A percentile compares a stretch with the other conserved stretches of the same genome.
Conservation (phyloP, 2,888 invertebrate genomes). For the Caenorhabditis macrosperma region DNA sequence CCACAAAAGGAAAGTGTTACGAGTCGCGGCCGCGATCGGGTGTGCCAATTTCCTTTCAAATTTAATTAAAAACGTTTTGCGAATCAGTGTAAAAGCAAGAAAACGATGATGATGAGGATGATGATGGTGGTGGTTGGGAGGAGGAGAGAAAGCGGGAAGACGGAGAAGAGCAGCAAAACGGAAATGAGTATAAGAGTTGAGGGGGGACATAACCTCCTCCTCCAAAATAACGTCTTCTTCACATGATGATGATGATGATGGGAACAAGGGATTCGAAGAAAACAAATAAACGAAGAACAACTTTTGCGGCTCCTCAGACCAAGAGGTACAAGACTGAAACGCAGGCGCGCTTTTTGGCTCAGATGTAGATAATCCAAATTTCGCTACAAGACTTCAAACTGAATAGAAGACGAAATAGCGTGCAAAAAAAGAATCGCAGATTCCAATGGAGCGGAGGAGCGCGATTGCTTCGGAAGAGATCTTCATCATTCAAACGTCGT, state of each 20-base stretch:
- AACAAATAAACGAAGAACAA: too few species aligned
- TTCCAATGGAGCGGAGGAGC: too few species aligned
- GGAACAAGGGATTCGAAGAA: neutral
- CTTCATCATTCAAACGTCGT: neutral
- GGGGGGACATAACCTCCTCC: neutral
- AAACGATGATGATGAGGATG: constrained; percentile 12
- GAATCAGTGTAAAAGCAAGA: constrained; percentile 22
- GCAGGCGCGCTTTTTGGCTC: too few species aligned
- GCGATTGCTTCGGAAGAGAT: too few species aligned
- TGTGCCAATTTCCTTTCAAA: constrained; percentile 37
- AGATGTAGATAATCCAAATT: too few species aligned
- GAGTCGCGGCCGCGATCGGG: neutral
- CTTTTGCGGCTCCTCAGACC: too few species aligned
- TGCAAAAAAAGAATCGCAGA: too few species aligned
- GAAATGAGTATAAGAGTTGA: neutral
- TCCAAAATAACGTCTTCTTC: neutral
- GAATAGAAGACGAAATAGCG: too few species aligned
- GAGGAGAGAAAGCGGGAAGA: too few species aligned
- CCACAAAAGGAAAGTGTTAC: neutral
- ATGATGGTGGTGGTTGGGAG: constrained; percentile 12
- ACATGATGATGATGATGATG: neutral
- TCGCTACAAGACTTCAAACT: too few species aligned
- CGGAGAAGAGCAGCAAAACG: constrained; percentile 1
- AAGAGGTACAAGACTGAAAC: too few species aligned
- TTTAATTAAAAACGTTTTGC: constrained; percentile 57